Evolutionary conservation across 92 coral and sea anemone genomes (phyloP).

Genomic region (Hydrozoanthus gracilis): DNA sequence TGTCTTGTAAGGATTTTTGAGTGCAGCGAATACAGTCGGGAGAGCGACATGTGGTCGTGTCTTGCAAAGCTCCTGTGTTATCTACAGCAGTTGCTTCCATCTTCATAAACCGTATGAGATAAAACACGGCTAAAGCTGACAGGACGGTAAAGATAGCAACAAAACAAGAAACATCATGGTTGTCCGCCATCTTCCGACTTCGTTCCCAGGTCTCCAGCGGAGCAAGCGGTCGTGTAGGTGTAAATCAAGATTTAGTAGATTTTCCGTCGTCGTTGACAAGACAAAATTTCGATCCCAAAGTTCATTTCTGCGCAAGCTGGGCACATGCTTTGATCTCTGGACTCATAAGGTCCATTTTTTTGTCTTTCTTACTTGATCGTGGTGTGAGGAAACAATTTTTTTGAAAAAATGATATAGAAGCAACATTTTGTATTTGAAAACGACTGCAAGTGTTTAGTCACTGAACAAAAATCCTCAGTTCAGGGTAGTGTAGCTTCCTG

Average conservation of each 20-base stretch:
- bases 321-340: no score
- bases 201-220: background rate
- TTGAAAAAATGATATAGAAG: no score
- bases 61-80: background rate
- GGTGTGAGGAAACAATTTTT: no score
- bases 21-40: conserved; percentile 69
- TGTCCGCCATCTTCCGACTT: background rate
- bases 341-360: no score
- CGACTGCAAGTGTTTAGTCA: no score
- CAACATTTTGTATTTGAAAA: no score
- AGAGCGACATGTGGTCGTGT: conserved; percentile 55
- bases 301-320: no score
- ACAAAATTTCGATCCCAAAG: no score
- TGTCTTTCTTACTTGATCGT: no score
- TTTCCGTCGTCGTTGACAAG: background rate
- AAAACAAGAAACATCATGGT: conserved; percentile 1
- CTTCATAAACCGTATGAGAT: background rate
- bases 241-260: background rate
- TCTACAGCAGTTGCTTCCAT: background rate
- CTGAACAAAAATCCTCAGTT: no score
- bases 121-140: background rate
- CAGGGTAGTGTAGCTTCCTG: no score
- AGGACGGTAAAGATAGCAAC: background rate
- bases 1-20: conserved; percentile 40
- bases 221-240: background rate